Base-by-base conservation (phyloP, 2,888 invertebrate species). In the Adela reaumurella region DNA sequence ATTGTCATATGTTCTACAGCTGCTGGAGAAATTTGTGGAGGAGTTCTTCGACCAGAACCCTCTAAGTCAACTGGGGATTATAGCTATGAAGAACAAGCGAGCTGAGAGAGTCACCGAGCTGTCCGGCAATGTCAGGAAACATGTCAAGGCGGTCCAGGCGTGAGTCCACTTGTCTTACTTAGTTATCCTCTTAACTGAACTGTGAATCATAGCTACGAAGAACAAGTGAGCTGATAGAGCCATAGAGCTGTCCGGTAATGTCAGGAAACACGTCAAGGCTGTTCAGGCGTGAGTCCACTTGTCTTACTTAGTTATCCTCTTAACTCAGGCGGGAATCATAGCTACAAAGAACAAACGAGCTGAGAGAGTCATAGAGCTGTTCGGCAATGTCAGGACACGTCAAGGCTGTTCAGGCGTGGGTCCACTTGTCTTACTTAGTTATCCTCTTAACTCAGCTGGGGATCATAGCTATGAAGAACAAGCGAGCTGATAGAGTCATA, bases 21-120 rank as follows among this genome's bases (percentile, higher is more conserved):
- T 97, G 14, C 66, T 99, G 52, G 93, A 96, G 72, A 86, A 88
- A 54, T 99, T 98, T 68, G 87, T 99, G 51, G 93, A 96, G 58
- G 97, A 97, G 67, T 99, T 93, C 66, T 97, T 98, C 70, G 97
- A 98, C 70, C 96, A 97, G 69, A 99, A 99, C 73, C 99, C 99
- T 10, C 91, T 99, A 48, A 97, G 97, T 64, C 99, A 99, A 70
- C 77, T 99, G 55, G 98, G 98, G 19, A 78, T 99, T 35, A 90
- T 99, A 54, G 81, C 88, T 10, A 90, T 96, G 62, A 89, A 90
- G 61, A 96, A 96, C 64, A 98, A 98, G 70, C 82, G 95, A 57
- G 95, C 97, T 1, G 97, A 98, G 63, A 94, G 90, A 72, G 73
- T 97, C 3, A 90, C 92, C 44, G 95, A 97, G 56, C 77, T 99